These are phyloP conservation scores for Drosophila elegans DNA, from an alignment of 1,140 invertebrate genomes.

Conservation along the genomic window DNA sequence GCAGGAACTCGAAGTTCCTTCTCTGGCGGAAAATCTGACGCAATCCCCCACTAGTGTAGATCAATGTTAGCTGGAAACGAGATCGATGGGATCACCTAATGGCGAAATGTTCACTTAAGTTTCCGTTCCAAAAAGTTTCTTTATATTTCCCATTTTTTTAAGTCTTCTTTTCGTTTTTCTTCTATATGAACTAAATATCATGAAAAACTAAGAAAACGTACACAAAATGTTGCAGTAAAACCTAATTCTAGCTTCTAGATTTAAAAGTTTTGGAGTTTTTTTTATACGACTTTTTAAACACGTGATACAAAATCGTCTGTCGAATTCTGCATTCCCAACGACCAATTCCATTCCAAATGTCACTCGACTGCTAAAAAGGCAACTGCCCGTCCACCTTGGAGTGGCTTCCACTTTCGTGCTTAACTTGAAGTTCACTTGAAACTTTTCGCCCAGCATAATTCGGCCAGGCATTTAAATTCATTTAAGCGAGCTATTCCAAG, in stretches of 20 bases:
- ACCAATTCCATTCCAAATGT: background rate
- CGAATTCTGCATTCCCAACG: background rate
- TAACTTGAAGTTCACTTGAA: slow-evolving; percentile 37
- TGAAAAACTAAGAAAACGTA: no score
- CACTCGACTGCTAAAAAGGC: background rate
- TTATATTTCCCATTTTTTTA: no score
- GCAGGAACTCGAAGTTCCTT: slow-evolving; percentile 13
- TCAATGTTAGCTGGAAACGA: slow-evolving; percentile 10
- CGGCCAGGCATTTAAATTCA: slow-evolving; percentile 49
- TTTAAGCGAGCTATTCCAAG: slow-evolving; percentile 34
- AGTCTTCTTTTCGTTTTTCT: no score
- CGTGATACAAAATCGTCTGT: no score
- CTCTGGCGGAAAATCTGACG: slow-evolving; percentile 17
- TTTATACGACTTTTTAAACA: no score
- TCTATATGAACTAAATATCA: no score
- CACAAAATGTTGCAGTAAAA: no score
- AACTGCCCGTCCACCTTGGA: background rate
- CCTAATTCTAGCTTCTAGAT: no score
- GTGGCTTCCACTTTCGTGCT: slow-evolving; percentile 14
- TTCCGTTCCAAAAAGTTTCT: no score
- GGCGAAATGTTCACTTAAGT: background rate
- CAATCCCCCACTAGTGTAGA: slow-evolving; percentile 5
- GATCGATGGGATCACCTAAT: slow-evolving; percentile 15
- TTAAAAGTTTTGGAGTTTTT: no score
- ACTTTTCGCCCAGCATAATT: slow-evolving; percentile 30